phyloP scores from a whole-genome alignment of 2,113 vertebrate species.

The Psittacara wagleri region DNA sequence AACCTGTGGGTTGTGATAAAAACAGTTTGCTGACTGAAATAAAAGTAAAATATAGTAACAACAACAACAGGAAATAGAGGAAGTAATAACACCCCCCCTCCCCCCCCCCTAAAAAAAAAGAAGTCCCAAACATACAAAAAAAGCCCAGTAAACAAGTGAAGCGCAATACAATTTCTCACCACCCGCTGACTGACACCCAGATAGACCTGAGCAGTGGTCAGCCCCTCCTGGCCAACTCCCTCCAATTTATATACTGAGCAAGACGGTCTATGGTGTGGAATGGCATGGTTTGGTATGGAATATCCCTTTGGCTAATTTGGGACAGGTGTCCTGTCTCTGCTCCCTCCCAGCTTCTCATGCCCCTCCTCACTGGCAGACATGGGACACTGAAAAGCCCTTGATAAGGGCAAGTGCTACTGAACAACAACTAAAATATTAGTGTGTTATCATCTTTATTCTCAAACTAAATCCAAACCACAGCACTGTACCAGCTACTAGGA shows the following conservation, averaged over 20 bases:
- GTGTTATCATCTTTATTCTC: background rate
- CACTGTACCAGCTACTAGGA: background rate
- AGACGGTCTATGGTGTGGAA: background rate
- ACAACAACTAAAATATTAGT: background rate
- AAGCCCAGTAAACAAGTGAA: background rate
- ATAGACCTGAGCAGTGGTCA: background rate
- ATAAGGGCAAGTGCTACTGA: background rate
- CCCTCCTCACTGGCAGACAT: background rate
- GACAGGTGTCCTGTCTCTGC: background rate
- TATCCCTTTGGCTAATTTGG: background rate
- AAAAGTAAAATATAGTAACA: background rate
- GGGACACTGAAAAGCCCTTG: background rate
- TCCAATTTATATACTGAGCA: background rate
- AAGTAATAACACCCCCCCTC: fast-evolving
- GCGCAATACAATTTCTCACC: background rate
- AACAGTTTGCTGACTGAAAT: background rate
- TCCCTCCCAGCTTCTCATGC: background rate
- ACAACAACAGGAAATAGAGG: background rate
- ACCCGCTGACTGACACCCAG: background rate
- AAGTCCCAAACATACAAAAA: background rate
- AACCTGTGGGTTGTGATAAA: background rate
- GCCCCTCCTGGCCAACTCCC: background rate
- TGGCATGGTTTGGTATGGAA: background rate
- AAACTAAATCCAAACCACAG: background rate
- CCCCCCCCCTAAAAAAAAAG: no score